A percentile compares a stretch with the other conserved stretches of the same genome.
These are phyloP conservation scores for Pantherophis alleghaniensis DNA, from an alignment of 2,797 vertebrate genomes.

Conservation along the genomic window DNA sequence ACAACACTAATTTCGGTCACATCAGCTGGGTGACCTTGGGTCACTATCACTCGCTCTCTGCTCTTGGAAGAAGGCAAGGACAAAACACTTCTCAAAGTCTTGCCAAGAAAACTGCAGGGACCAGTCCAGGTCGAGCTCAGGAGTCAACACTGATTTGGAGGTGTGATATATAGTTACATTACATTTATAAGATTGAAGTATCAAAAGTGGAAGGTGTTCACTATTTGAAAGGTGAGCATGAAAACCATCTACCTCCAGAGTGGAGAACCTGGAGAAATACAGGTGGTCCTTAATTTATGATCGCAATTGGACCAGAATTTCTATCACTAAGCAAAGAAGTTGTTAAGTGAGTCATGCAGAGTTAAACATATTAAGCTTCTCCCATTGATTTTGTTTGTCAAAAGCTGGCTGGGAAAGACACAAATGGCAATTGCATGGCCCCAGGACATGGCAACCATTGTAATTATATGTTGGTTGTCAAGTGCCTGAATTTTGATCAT, in stretches of 20 bases:
- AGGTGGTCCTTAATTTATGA: too few relatives aligned
- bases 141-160: neutral
- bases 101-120: neutral
- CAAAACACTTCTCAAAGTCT: neutral
- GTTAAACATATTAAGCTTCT: too few relatives aligned
- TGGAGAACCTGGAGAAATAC: neutral
- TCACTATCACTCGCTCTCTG: neutral
- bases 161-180: neutral
- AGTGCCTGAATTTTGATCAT: too few relatives aligned
- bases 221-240: neutral
- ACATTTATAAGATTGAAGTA: neutral
- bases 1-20: neutral
- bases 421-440: too few relatives aligned
- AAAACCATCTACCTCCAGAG: neutral
- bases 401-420: too few relatives aligned
- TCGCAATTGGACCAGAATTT: too few relatives aligned
- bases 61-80: neutral
- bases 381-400: too few relatives aligned
- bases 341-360: too few relatives aligned
- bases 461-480: too few relatives aligned
- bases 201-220: neutral
- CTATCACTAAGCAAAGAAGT: too few relatives aligned
- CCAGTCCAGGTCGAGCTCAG: neutral
- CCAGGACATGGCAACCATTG: too few relatives aligned
- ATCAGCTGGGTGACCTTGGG: neutral